These are phyloP conservation scores for Drosophila prolongata DNA, from an alignment of 2,888 invertebrate genomes.

Conservation along the genomic window DNA sequence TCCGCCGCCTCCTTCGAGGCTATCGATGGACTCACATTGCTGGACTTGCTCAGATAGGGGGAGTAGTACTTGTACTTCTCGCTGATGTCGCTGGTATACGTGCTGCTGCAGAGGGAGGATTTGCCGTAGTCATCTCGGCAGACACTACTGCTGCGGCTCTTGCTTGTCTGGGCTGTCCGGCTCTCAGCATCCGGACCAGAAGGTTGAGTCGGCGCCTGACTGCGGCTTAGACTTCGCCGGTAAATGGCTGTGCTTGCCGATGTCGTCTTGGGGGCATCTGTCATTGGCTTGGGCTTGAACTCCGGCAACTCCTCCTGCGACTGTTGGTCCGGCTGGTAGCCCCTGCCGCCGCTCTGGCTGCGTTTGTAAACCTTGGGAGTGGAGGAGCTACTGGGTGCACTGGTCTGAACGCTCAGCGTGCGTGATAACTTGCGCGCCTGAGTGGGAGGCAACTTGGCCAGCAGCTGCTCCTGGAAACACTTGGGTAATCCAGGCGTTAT, in stretches of 20 bases:
- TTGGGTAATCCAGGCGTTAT: constrained; percentile 90
- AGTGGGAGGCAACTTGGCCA: constrained; percentile 89
- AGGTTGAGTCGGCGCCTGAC: constrained; percentile 49
- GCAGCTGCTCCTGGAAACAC: constrained; percentile 89
- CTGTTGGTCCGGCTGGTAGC: constrained; percentile 54
- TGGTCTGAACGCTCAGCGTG: constrained; percentile 85
- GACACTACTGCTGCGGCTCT: constrained; percentile 77
- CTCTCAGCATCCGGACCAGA: constrained; percentile 11
- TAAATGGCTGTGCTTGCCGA: constrained; percentile 61
- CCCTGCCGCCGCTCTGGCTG: constrained; percentile 85
- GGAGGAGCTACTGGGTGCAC: constrained; percentile 46
- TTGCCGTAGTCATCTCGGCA: constrained; percentile 79
- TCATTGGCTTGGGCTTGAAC: constrained; percentile 25
- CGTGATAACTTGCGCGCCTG: constrained; percentile 89
- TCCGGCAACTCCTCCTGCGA: constrained; percentile 47
- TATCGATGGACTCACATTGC: constrained; percentile 47
- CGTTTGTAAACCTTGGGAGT: constrained; percentile 80
- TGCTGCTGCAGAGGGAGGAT: constrained; percentile 72
- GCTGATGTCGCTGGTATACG: constrained; percentile 80
- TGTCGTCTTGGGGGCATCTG: constrained; percentile 65
- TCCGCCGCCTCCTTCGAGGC: constrained; percentile 60
- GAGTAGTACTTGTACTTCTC: constrained; percentile 84
- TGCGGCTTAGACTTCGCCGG: constrained; percentile 67
- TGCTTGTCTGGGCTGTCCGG: constrained; percentile 35
- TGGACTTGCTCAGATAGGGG: constrained; percentile 79